Conservation (phyloP, 2,113 vertebrate species). For the Pionites leucogaster region DNA sequence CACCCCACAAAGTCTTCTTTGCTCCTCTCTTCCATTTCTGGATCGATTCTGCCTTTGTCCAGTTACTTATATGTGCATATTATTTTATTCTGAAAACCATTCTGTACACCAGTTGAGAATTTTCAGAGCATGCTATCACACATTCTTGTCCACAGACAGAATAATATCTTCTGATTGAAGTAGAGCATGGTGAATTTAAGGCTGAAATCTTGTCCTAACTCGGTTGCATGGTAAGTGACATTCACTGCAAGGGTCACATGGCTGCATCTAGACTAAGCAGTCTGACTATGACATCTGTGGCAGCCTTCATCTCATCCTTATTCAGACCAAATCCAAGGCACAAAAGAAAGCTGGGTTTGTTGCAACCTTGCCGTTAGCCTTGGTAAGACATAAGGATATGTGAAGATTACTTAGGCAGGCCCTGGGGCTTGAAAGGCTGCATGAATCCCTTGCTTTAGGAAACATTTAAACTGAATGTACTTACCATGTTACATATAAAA, state of each 20-base stretch:
- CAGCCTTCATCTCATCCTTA: not conserved
- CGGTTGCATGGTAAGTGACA: not conserved
- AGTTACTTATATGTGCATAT: not conserved
- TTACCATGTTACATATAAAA: not conserved
- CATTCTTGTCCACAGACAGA: not conserved
- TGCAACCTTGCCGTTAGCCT: not conserved
- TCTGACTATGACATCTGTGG: not conserved
- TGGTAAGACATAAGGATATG: not conserved
- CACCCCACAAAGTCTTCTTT: not conserved
- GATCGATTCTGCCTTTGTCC: not conserved
- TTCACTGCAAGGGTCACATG: not conserved
- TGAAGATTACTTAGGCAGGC: not conserved
- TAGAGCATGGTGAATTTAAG: not conserved
- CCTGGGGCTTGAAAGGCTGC: not conserved
- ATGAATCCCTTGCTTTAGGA: not conserved
- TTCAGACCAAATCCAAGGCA: not conserved
- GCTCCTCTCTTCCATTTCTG: not conserved
- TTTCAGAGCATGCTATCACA: not conserved
- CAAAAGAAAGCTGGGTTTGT: not conserved
- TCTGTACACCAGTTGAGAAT: not conserved
- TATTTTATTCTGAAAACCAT: not conserved
- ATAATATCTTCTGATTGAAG: not conserved
- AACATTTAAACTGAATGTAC: not conserved
- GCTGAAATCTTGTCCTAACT: not conserved
- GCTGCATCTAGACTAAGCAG: not conserved